Conservation (phyloP, 2,888 invertebrate species). For the Zygothrica quintamaculata region DNA sequence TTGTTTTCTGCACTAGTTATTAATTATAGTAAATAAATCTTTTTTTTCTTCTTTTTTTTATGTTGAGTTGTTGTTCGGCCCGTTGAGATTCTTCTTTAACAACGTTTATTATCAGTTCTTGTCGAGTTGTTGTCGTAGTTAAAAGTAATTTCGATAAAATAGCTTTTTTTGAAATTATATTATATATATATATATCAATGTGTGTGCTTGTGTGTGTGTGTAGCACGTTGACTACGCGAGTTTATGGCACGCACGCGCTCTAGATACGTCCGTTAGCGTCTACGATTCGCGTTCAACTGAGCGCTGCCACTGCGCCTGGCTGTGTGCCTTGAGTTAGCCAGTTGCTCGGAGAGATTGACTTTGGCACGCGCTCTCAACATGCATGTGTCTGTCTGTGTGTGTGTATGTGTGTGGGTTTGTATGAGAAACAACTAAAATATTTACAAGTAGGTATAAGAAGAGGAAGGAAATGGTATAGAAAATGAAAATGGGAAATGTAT, state of each 20-base stretch:
- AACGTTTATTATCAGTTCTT: too few relatives aligned
- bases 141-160: constrained; percentile 9
- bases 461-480: not conserved
- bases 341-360: constrained; percentile 34
- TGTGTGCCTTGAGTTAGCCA: constrained; percentile 34
- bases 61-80: too few relatives aligned
- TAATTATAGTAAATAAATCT: too few relatives aligned
- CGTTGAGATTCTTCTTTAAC: too few relatives aligned
- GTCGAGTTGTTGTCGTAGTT: constrained; percentile 2
- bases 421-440: constrained; percentile 5
- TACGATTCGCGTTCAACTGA: constrained; percentile 73
- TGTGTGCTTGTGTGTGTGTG: too few relatives aligned
- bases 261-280: constrained; percentile 62
- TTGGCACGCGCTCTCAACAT: constrained; percentile 36
- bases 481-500: too few relatives aligned
- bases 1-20: too few relatives aligned
- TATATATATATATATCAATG: too few relatives aligned
- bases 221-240: too few relatives aligned
- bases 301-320: constrained; percentile 29
- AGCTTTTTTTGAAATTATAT: constrained; percentile 14
- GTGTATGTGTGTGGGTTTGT: constrained; percentile 14
- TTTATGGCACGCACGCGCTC: constrained; percentile 61
- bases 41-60: constrained; percentile 16
- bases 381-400: too few relatives aligned
- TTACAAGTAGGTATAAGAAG: not conserved